Evolutionary conservation across 2,113 vertebrate genomes (phyloP).

Genomic region (Cacatua alba): DNA sequence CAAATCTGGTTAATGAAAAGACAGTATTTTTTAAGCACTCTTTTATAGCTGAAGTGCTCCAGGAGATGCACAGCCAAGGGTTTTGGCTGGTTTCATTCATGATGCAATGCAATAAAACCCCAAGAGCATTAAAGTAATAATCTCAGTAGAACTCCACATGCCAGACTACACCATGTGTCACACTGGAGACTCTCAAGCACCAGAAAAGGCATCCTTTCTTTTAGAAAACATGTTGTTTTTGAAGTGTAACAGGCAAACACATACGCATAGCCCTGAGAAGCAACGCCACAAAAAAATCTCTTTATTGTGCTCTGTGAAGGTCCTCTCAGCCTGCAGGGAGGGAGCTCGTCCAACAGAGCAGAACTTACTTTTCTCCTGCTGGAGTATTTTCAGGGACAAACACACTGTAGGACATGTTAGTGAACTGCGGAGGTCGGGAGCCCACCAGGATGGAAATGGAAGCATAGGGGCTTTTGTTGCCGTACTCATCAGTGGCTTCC

Average conservation of each 20-base stretch:
- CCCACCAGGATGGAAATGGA: conserved; percentile 82
- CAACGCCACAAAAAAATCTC: not conserved
- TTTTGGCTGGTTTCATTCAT: not conserved
- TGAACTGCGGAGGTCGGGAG: conserved; percentile 86
- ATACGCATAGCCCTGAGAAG: not conserved
- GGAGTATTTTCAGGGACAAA: conserved; percentile 80
- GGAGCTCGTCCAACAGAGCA: not conserved
- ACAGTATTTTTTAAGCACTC: not conserved
- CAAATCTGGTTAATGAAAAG: not conserved
- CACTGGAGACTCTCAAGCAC: not conserved
- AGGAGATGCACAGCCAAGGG: not conserved
- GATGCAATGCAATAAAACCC: not conserved
- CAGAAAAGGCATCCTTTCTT: not conserved
- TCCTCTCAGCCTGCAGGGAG: not conserved
- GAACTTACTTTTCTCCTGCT: conserved; percentile 82
- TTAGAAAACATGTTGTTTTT: not conserved
- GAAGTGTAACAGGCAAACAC: not conserved
- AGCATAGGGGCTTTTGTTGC: conserved; percentile 75
- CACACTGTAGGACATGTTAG: conserved; percentile 83
- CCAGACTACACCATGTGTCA: not conserved
- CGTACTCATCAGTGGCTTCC: conserved; percentile 75
- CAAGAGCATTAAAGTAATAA: not conserved
- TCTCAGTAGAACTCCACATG: not conserved
- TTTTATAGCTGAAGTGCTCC: not conserved
- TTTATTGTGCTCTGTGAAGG: not conserved